These are phyloP conservation scores for Taurulus bubalis DNA, from an alignment of 2,113 vertebrate species.

Conservation along the genomic window DNA sequence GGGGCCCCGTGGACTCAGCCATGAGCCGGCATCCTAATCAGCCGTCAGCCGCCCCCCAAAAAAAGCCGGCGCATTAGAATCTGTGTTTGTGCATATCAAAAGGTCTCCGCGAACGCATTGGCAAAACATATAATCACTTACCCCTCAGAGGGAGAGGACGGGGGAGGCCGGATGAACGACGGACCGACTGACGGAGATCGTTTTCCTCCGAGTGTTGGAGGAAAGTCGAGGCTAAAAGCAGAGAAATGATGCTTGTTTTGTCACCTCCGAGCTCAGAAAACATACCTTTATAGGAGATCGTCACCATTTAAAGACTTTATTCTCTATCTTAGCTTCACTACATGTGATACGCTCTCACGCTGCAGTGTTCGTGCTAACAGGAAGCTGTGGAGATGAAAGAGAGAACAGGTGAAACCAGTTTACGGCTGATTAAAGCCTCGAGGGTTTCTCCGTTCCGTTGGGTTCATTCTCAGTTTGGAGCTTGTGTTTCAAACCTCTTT, in stretches of 20 bases:
- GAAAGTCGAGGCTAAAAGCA: neutral
- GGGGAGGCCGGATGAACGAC: constrained; percentile 18
- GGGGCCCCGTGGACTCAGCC: constrained; percentile 80
- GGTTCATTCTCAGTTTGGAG: neutral
- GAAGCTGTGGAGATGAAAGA: neutral
- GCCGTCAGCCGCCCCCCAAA: constrained; percentile 67
- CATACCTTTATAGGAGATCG: too few relatives aligned
- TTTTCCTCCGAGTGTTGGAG: constrained; percentile 50
- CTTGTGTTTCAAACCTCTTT: neutral
- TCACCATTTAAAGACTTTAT: neutral
- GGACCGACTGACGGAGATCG: constrained; percentile 54
- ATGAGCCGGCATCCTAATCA: constrained; percentile 87
- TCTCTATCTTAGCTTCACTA: too few relatives aligned
- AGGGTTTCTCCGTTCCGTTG: too few relatives aligned
- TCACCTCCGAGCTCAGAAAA: neutral
- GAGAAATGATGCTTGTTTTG: neutral
- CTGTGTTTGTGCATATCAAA: constrained; percentile 85
- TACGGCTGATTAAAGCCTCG: neutral
- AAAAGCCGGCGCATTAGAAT: constrained; percentile 75
- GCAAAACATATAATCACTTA: constrained; percentile 84
- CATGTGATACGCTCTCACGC: neutral
- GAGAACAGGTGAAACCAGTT: neutral
- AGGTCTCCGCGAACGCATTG: constrained; percentile 78
- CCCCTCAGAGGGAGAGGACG: constrained; percentile 59
- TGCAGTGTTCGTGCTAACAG: neutral